Evolutionary conservation across 2,888 invertebrate genomes (phyloP), one percentile per base, ranked within the genome.

Genomic region (Dyspetes luteomarginatus): DNA sequence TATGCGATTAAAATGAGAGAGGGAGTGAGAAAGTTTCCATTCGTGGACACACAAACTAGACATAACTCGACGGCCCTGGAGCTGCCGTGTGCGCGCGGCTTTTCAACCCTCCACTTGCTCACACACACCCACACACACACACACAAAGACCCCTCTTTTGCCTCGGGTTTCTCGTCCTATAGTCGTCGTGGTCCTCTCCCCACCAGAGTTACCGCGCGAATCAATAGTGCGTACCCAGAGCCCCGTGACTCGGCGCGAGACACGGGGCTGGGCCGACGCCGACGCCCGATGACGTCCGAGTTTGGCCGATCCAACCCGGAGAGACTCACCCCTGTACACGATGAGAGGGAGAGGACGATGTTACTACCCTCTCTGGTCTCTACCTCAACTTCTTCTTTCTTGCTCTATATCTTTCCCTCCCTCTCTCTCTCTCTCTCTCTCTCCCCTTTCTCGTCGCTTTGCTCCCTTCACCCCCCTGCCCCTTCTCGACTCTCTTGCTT

Each of bases 151-250:
- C 85, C 76, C 81, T 69, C 82, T 75, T 77, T 81, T 65, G 43
- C 68, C 69, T 67, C 52, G 56, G 19, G 26, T 45, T 48, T 73
- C 22, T 60, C 22, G 69, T 62, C 52, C 41, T 50, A 43, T 43
- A 60, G 72, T 68, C 73, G 28, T 41, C 78, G 52, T n/a, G 75
- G 77, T 69, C 48, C 30, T 81, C 76, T 75, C 77, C 87, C 86
- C 86, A 84, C 84, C 83, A 81, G 82, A 83, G 81, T 81, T 85
- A 83, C 88, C 87, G 83, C 88, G 89, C 91, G 91, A 91, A 91
- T 91, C 91, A 91, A 91, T 91, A 91, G 91, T 91, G 91, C 91
- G 91, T 90, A 90, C 90, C 84, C 81, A 75, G 36, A 36, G 80
- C 75, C 58, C 69, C 58, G 78, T 62, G 78, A 82, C 75, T 80